Base-by-base conservation (phyloP, 2,888 invertebrate species). In the Anoncus sp. region DNA sequence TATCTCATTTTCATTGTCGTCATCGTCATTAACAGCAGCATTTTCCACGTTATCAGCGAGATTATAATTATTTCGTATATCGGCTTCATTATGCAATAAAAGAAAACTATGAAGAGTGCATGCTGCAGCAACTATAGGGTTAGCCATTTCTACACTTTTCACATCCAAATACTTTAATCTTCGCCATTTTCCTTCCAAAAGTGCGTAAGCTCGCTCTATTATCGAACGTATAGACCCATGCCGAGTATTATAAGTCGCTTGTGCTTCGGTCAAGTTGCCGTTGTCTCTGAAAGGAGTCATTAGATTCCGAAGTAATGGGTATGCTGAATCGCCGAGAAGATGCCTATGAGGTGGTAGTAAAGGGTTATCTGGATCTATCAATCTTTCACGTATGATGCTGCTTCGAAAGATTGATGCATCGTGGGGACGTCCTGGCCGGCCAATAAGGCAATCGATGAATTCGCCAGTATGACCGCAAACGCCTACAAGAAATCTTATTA, bases 401-500 rank as follows among this genome's bases (percentile, higher is more conserved):
- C 49, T 65, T 47, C 47, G 18, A 22, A 65, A 65, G 2, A 65
- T 49, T 20, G 24, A 10, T 65, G 65, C 43, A 22, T 65, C 49
- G 47, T 65, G 49, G 2, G 31, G 16, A 49, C 65, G 18, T 16
- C 65, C 49, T 16, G 43, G 65, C 12, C 22, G 14, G 14, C 24
- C 65, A 65, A 65, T 16, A 14, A 27, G 49, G n/a, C 12, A 6
- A 45, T 65, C 65, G 49, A 65, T 65, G 31, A 65, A 65, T 22
- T 18, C 12, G 6, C 16, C 49, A 1, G 22, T n/a, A 22, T 65
- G 49, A 14, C 49, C 65, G 22, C 49, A 65, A 3, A 18, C 22
- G 5, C 16, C 65, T 65, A 18, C n/a, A 49, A 49, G n/a, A n/a
- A n/a, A n/a, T n/a, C n/a, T n/a, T n/a, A n/a, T n/a, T n/a, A n/a